Evolutionary conservation across 2,888 invertebrate genomes (phyloP).

Genomic region (Torymus texanus): DNA sequence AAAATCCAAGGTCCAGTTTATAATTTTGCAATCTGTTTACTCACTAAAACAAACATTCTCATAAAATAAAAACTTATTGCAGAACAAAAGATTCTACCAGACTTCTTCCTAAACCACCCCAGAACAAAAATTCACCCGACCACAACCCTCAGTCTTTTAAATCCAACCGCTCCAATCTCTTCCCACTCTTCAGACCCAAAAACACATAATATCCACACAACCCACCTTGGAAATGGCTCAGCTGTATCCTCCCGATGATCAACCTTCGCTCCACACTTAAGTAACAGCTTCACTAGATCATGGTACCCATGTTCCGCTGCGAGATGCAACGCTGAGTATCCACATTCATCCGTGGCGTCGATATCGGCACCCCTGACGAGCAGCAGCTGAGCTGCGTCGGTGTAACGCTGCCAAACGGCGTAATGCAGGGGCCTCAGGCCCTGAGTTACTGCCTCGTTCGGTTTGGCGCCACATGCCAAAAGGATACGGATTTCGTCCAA

Average conservation of each 20-base stretch:
- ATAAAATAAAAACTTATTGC: too few species aligned
- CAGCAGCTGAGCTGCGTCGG: constrained; percentile 87
- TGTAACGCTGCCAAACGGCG: constrained; percentile 89
- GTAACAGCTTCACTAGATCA: constrained; percentile 83
- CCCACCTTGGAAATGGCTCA: constrained; percentile 80
- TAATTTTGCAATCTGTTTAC: too few species aligned
- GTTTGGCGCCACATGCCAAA: constrained; percentile 90
- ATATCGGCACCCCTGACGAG: constrained; percentile 89
- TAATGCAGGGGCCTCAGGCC: constrained; percentile 93
- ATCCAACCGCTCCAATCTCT: too few species aligned
- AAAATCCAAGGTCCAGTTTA: too few species aligned
- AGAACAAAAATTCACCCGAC: too few species aligned
- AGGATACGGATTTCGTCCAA: constrained; percentile 91
- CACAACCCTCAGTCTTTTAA: too few species aligned
- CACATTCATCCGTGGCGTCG: constrained; percentile 90
- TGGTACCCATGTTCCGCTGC: constrained; percentile 90
- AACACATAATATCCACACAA: not conserved
- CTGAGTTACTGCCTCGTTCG: constrained; percentile 88
- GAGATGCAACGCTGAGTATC: constrained; percentile 92
- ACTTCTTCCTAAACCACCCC: too few species aligned
- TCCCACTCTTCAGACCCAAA: too few species aligned
- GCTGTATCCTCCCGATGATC: constrained; percentile 86
- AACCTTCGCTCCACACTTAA: constrained; percentile 87
- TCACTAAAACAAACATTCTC: too few species aligned
- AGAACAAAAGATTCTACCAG: too few species aligned